A percentile compares a stretch with the other conserved stretches of the same genome.
phyloP scores from a whole-genome alignment of 2,888 invertebrate species.

The Hyppa rectilinea region DNA sequence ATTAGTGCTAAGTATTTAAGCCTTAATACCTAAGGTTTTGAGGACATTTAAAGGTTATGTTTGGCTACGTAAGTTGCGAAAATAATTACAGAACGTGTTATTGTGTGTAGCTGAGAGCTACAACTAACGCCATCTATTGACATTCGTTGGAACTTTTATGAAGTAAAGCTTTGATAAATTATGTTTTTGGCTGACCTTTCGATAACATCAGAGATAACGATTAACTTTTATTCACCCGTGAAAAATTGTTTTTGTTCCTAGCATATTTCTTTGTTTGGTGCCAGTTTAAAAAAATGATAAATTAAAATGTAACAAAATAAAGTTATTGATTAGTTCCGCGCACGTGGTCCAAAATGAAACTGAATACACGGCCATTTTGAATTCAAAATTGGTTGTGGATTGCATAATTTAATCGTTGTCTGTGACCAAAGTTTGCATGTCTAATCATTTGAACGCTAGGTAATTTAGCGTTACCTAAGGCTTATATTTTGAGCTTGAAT shows the following conservation, averaged over 20 bases:
- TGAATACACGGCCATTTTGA: constrained; percentile 18
- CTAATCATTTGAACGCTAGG: constrained; percentile 14
- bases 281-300: neutral
- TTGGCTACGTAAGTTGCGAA: constrained; percentile 11
- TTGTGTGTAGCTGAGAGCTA: constrained; percentile 7
- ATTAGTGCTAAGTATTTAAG: constrained; percentile 9
- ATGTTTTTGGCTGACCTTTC: constrained; percentile 27
- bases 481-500: neutral
- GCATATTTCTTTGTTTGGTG: neutral
- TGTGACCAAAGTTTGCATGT: constrained; percentile 22
- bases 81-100: constrained; percentile 11
- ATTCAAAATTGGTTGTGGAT: constrained; percentile 30
- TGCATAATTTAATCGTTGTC: constrained; percentile 34
- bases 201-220: constrained; percentile 21
- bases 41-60: constrained; percentile 43
- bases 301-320: constrained; percentile 6
- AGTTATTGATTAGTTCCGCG: constrained; percentile 27
- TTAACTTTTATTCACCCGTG: constrained; percentile 8
- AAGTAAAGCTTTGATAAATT: constrained; percentile 36
- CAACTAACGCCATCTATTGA: constrained; percentile 61
- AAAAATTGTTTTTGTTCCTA: constrained; percentile 23
- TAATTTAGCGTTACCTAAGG: constrained; percentile 5
- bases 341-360: constrained; percentile 30
- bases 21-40: constrained; percentile 29
- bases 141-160: constrained; percentile 27